Evolutionary conservation across 37 sponge, comb jelly and placozoan species (phyloP).

Genomic region (Mnemiopsis leidyi): DNA sequence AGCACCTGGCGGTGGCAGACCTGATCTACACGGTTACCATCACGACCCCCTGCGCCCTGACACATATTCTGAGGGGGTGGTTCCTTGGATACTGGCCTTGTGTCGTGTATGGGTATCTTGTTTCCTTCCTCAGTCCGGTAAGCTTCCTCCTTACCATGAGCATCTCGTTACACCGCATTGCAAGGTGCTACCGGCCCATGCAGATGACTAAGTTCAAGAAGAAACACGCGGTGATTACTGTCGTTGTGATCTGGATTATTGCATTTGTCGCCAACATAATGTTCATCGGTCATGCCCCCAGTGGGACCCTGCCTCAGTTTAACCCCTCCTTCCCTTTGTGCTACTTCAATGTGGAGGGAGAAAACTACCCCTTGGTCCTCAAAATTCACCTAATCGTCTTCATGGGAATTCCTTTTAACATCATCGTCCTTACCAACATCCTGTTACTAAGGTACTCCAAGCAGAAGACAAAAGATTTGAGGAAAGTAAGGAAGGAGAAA

Average conservation of each 20-base stretch:
- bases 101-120: neutral
- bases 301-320: neutral
- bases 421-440: neutral
- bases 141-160: conserved; percentile 8
- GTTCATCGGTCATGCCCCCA: neutral
- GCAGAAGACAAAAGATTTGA: conserved; percentile 3
- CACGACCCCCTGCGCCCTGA: neutral
- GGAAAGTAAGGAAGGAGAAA: neutral
- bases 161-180: neutral
- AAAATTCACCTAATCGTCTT: neutral
- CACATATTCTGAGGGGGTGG: neutral
- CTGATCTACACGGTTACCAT: conserved; percentile 10
- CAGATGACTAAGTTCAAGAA: neutral
- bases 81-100: neutral
- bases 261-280: neutral
- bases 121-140: conserved; percentile 7
- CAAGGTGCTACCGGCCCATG: neutral
- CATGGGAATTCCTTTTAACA: neutral
- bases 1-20: conserved; percentile 36
- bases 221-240: neutral
- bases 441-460: neutral
- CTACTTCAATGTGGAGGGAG: neutral
- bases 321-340: conserved; percentile 1
- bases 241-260: neutral
- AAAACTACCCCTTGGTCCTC: neutral